Evolutionary conservation across 2,113 vertebrate species (phyloP).

Genomic region (Lagenorhynchus albirostris): DNA sequence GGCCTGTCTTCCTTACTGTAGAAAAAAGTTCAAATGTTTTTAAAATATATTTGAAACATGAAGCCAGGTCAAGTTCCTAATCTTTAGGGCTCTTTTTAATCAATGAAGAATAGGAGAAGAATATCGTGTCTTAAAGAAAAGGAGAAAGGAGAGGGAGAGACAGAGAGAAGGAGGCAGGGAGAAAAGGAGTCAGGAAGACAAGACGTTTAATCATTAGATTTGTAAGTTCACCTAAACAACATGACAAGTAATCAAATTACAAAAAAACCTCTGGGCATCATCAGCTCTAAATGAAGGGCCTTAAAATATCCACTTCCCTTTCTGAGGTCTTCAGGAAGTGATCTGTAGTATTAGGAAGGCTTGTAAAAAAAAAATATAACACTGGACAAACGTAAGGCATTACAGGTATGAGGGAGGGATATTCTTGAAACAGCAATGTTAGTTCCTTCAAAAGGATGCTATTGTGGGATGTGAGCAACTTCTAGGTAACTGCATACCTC

Average conservation of each 20-base stretch:
- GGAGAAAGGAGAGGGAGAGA: not conserved
- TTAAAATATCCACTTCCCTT: not conserved
- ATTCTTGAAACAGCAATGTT: not conserved
- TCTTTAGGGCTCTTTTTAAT: not conserved
- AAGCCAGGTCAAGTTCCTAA: not conserved
- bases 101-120: not conserved
- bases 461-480: not conserved
- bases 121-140: not conserved
- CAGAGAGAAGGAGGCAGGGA: not conserved
- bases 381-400: not conserved
- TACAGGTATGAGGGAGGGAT: not conserved
- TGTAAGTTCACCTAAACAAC: not conserved
- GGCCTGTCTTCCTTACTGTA: not conserved
- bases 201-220: not conserved
- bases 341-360: not conserved
- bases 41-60: not conserved
- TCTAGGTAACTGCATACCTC: not conserved
- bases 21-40: not conserved
- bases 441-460: conserved; percentile 6
- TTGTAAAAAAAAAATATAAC: not conserved
- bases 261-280: not conserved
- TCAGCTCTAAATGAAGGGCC: not conserved
- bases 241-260: not conserved
- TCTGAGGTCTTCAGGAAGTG: not conserved
- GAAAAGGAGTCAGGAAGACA: not conserved